Evolutionary conservation across 1,140 invertebrate species (phyloP), one percentile per base, ranked within the genome.

Genomic region (Galleria mellonella): DNA sequence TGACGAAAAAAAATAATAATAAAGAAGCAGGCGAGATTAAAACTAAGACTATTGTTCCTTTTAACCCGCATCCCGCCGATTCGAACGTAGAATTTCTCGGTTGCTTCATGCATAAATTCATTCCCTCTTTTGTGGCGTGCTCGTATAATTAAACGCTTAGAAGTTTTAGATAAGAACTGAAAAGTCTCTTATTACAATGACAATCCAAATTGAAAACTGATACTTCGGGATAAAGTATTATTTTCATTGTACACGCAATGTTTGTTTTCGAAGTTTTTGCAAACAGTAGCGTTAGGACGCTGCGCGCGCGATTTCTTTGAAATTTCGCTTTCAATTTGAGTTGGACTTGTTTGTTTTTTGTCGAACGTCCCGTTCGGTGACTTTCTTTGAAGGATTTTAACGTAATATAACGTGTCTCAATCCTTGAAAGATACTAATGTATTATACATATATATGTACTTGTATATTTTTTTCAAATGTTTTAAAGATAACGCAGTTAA

Each of bases 1-100:
- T 48, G 32, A 44, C 14, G 55, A 44, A 51, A 60, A 50, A 70
- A 72, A 73, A 72, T 64, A 50, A 42, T 41, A 42, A 27, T 44
- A 59, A 32, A 27, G 66, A 66, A 66, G 38, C 40, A 69, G 55
- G 49, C 65, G 55, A 64, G 72, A 75, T 72, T 77, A 75, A 72
- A 76, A 70, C 74, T 77, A 74, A 75, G 60, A 69, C 74, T 72
- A 82, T 82, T 82, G 77, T 82, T 78, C 77, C 64, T 77, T 75
- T 74, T 68, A 63, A 64, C 46, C 53, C 35, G 52, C 45, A 53
- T 62, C 54, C 58, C 60, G 62, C 44, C 64, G 54, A 41, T 46
- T 43, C 49, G 47, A 52, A 42, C 50, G 52, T 57, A 60, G 62
- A 72, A 67, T 62, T 72, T 71, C 66, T 56, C 55, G 48, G 46